Base-by-base conservation (phyloP, 1,140 invertebrate genomes). In the Hycleus cichorii region DNA sequence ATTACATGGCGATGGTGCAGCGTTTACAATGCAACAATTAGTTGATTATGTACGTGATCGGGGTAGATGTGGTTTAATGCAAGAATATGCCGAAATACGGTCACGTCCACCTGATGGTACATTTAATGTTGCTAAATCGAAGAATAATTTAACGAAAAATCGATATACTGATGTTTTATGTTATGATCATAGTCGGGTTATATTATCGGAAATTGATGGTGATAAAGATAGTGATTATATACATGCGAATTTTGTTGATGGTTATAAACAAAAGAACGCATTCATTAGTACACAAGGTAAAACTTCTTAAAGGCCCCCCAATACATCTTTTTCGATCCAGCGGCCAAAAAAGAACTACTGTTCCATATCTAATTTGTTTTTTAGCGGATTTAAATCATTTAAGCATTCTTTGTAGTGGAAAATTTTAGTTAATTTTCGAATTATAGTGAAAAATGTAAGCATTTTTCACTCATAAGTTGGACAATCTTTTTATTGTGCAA, bases 161-260 rank as follows among this genome's bases (percentile, higher is more conserved):
- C 84, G 95, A 11, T 98, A 98, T 75, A 93, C 91, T 45, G 95
- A 98, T 77, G 94, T 98, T 24, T 80, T 96, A 11, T 97, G 95
- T 74, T 95, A 90, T 75, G 95, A 98, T 76, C 92, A 97, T 72
- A 91, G 89, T 69, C 81, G 95, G 66, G 95, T 98, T 45, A 82
- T 88, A 52, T 77, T 98, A 25, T 79, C 85, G 66, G 74, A 84
- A 45, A 83, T 89, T 59, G 83, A 82, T 44, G 80, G 82, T 58
- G 91, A 95, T 63, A 78, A 85, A 10, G 81, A 82, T 58, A 86
- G 88, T 40, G 94, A 97, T 78, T 98, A 98, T 70, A 96, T 97
- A 69, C 97, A 98, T 79, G 95, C 94, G 27, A 98, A 98, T 81
- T 98, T 89, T 77, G 94, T 98, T 27, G 95, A 97, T 79, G 95